Evolutionary conservation across 2,888 invertebrate species (phyloP).

Genomic region (Falcaria lacertinaria): DNA sequence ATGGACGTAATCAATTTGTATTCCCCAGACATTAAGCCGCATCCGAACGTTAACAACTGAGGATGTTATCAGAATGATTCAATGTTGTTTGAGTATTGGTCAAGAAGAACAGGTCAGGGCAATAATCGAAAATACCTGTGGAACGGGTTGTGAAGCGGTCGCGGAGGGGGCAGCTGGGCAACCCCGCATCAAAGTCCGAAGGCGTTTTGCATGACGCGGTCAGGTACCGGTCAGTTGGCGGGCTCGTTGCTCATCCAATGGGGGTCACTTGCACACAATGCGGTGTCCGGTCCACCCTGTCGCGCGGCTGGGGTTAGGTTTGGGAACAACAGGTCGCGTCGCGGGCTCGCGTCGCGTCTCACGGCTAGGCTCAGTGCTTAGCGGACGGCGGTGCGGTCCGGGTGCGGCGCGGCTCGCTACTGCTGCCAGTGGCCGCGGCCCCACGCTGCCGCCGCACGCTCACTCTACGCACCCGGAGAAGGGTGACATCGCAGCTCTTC

Average conservation of each 20-base stretch:
- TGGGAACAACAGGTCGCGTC: conserved; percentile 45
- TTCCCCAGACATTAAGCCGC: conserved; percentile 12
- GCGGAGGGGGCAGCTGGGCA: conserved; percentile 59
- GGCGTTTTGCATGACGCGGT: conserved; percentile 65
- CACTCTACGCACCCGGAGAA: conserved; percentile 57
- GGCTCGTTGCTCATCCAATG: conserved; percentile 38
- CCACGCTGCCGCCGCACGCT: conserved; percentile 40
- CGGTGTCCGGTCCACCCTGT: conserved; percentile 54
- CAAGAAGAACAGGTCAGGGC: conserved; percentile 41
- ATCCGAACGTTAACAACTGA: conserved; percentile 16
- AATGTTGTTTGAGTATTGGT: conserved; percentile 33
- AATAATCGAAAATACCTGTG: conserved; percentile 64
- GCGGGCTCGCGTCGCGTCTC: conserved; percentile 24
- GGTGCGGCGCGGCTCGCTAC: conserved; percentile 69
- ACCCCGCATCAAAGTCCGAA: conserved; percentile 63
- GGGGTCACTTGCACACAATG: conserved; percentile 71
- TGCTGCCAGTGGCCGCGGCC: conserved; percentile 53
- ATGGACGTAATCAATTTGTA: conserved; percentile 6
- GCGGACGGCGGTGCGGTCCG: conserved; percentile 58
- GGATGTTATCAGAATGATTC: conserved; percentile 34
- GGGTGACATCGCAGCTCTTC: conserved; percentile 71
- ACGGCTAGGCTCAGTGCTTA: conserved; percentile 31
- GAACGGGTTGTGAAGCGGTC: conserved; percentile 59
- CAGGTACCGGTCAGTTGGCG: conserved; percentile 61
- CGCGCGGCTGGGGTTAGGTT: conserved; percentile 38